Conservation (phyloP, 2,888 invertebrate genomes). For the Thymelicus sylvestris region DNA sequence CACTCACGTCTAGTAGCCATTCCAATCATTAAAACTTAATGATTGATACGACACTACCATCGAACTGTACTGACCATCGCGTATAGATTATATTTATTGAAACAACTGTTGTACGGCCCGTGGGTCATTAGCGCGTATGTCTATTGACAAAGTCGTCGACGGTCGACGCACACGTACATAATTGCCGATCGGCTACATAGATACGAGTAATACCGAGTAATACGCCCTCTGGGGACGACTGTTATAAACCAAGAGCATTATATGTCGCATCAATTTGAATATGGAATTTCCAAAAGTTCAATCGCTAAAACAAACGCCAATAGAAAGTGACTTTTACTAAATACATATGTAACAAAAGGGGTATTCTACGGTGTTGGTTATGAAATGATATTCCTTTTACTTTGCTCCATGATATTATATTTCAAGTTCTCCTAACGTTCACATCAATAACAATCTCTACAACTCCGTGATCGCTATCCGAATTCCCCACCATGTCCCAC, state of each 20-base stretch:
- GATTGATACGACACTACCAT: background rate
- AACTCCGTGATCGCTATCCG: too few relatives aligned
- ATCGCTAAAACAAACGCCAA: too few relatives aligned
- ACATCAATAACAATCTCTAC: too few relatives aligned
- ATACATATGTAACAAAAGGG: too few relatives aligned
- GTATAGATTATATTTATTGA: conserved; percentile 1
- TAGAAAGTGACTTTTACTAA: too few relatives aligned
- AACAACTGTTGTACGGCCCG: background rate
- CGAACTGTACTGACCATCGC: background rate
- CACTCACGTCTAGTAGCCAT: background rate
- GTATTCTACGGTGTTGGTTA: too few relatives aligned
- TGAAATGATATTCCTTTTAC: too few relatives aligned
- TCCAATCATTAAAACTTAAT: conserved; percentile 3
- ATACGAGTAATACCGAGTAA: conserved; percentile 3
- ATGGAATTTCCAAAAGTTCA: background rate
- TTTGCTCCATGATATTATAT: too few relatives aligned
- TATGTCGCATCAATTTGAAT: background rate
- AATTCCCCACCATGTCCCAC: too few relatives aligned
- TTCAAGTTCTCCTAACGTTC: too few relatives aligned
- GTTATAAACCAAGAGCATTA: background rate
- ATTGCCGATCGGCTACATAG: conserved; percentile 8
- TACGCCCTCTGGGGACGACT: conserved; percentile 1
- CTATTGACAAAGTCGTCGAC: conserved; percentile 7
- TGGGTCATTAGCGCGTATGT: conserved; percentile 5
- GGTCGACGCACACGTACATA: background rate